phyloP scores from a whole-genome alignment of 2,113 vertebrate species.

The Pangasianodon gigas region DNA sequence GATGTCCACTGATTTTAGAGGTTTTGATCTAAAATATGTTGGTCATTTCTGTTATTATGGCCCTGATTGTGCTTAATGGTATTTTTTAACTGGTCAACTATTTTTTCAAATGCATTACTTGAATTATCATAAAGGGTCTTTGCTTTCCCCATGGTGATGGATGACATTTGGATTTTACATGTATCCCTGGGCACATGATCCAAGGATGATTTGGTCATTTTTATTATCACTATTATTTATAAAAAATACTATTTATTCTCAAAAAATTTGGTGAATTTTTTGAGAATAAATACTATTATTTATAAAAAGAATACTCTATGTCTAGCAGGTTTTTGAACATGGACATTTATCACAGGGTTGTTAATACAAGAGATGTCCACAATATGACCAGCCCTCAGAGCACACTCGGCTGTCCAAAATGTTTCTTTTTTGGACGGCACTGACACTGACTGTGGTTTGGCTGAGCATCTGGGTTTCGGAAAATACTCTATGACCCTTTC shows the following conservation, averaged over 20 bases:
- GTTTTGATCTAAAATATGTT: not conserved
- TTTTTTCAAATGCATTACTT: not conserved
- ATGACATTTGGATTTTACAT: not conserved
- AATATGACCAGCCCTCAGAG: not conserved
- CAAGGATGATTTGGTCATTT: not conserved
- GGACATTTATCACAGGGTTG: not conserved
- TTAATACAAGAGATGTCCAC: constrained; percentile 7
- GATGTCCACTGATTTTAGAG: not conserved
- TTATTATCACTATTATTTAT: not conserved
- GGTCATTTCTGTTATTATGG: not conserved
- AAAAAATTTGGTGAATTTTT: not conserved
- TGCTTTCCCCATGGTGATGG: not conserved
- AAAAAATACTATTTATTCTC: too few relatives aligned
- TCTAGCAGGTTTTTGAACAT: not conserved
- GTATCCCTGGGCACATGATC: not conserved
- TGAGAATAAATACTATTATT: not conserved
- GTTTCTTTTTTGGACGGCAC: not conserved
- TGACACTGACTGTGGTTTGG: constrained; percentile 24
- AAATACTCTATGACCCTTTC: constrained; percentile 14
- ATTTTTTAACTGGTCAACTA: not conserved
- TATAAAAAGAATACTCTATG: not conserved
- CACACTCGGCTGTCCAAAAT: not conserved
- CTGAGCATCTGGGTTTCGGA: not conserved
- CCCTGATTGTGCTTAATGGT: not conserved
- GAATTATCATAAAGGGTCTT: not conserved